Conservation (phyloP, 1,140 invertebrate species). For the Aphelinus certus region DNA sequence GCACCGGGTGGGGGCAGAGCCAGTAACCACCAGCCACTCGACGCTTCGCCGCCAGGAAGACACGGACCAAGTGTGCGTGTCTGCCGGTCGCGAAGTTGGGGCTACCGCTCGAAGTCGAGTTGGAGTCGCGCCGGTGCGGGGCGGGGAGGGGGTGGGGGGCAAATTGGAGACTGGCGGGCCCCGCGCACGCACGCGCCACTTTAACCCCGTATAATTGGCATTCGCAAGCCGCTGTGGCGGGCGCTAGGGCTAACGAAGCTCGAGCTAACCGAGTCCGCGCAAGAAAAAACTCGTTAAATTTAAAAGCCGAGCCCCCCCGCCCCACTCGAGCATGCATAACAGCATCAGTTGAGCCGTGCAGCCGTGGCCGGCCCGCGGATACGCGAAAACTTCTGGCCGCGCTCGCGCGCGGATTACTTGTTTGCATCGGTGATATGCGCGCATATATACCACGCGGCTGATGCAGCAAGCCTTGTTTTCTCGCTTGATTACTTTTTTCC, state of each 20-base stretch:
- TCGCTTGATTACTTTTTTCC: no score
- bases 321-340: background rate
- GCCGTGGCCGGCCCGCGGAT: background rate
- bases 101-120: no score
- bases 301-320: slow-evolving; percentile 14
- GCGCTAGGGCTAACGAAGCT: slow-evolving; percentile 4
- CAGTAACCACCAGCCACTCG: no score
- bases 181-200: background rate
- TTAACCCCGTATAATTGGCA: slow-evolving; percentile 24
- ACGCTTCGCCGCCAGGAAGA: no score
- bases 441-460: no score
- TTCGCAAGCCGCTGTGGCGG: background rate
- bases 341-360: background rate
- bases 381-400: background rate
- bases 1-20: no score
- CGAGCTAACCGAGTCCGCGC: no score
- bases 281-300: slow-evolving; percentile 36
- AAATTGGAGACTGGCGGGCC: slow-evolving; percentile 22
- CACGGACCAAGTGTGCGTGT: no score
- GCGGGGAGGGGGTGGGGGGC: background rate
- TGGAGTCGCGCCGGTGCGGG: background rate
- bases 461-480: no score
- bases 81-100: no score
- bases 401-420: no score
- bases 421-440: no score